These are phyloP conservation scores for Hippoglossus stenolepis DNA, from an alignment of 2,113 vertebrate genomes.

Conservation along the genomic window DNA sequence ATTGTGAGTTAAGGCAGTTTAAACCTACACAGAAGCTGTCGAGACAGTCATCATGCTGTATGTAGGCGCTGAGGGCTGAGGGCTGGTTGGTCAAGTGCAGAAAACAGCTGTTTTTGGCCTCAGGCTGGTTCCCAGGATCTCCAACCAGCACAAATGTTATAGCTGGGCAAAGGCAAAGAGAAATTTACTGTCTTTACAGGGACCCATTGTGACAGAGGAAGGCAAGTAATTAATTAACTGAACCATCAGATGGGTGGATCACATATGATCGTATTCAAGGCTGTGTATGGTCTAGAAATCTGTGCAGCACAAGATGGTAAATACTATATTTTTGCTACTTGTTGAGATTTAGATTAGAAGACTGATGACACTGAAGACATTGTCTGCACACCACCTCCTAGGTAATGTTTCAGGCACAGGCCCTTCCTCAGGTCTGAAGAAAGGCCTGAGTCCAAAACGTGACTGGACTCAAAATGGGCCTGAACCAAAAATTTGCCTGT, in stretches of 20 bases:
- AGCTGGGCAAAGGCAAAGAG: not conserved
- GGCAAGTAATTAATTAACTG: not conserved
- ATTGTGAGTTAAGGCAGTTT: not conserved
- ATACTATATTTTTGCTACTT: not conserved
- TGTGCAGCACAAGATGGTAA: too few species aligned
- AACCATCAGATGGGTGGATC: not conserved
- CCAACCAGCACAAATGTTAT: not conserved
- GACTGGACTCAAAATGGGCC: too few species aligned
- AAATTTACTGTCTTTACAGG: not conserved
- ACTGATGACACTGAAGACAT: not conserved
- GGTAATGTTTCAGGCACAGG: too few species aligned
- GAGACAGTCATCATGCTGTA: constrained; percentile 16
- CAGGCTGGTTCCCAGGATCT: not conserved
- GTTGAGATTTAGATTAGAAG: not conserved
- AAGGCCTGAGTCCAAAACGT: not conserved
- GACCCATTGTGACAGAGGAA: constrained; percentile 10
- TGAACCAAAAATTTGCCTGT: too few species aligned
- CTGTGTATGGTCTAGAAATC: too few species aligned
- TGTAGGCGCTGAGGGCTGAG: constrained; percentile 14
- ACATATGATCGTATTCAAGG: not conserved
- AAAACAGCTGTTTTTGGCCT: constrained; percentile 29
- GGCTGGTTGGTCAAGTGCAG: constrained; percentile 21
- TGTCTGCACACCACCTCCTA: not conserved
- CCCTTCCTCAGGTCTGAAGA: too few species aligned
- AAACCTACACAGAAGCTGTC: constrained; percentile 24